Conservation (phyloP, 2,888 invertebrate genomes). For the Dione vanillae region DNA sequence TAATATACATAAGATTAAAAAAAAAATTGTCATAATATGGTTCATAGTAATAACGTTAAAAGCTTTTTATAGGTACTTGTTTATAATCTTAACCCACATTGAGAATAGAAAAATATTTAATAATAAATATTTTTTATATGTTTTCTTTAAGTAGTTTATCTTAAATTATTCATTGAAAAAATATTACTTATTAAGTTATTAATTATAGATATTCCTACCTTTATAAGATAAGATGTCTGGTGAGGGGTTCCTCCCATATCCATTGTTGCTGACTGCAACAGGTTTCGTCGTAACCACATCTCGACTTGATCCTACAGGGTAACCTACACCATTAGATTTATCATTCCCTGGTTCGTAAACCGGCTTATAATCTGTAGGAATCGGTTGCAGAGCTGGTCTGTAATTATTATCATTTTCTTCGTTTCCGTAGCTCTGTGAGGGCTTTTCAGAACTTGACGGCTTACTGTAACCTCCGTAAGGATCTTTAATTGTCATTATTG, state of each 20-base stretch:
- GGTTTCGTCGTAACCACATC: constrained; percentile 72
- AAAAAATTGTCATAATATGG: no score
- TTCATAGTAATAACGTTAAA: no score
- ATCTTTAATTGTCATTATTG: constrained; percentile 37
- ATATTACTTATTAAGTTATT: no score
- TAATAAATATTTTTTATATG: no score
- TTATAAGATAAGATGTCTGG: constrained; percentile 57
- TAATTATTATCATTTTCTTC: constrained; percentile 25
- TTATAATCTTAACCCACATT: no score
- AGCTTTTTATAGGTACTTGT: no score
- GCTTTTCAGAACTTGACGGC: constrained; percentile 2
- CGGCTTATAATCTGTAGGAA: constrained; percentile 58
- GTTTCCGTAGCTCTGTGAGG: constrained; percentile 34
- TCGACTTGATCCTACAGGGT: constrained; percentile 63
- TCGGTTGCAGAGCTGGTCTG: constrained; percentile 6
- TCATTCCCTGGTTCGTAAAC: constrained; percentile 73
- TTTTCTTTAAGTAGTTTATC: no score
- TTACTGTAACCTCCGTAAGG: constrained; percentile 37
- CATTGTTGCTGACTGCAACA: constrained; percentile 57
- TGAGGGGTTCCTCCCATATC: constrained; percentile 61
- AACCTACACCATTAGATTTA: constrained; percentile 67
- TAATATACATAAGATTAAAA: no score
- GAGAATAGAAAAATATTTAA: no score
- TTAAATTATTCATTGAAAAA: no score
- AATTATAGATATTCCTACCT: constrained; percentile 58